Percentiles rank a stretch among this genome's conserved stretches.
Evolutionary conservation across 2,113 vertebrate genomes (phyloP).

Genomic region (Ceuthmochares aereus): DNA sequence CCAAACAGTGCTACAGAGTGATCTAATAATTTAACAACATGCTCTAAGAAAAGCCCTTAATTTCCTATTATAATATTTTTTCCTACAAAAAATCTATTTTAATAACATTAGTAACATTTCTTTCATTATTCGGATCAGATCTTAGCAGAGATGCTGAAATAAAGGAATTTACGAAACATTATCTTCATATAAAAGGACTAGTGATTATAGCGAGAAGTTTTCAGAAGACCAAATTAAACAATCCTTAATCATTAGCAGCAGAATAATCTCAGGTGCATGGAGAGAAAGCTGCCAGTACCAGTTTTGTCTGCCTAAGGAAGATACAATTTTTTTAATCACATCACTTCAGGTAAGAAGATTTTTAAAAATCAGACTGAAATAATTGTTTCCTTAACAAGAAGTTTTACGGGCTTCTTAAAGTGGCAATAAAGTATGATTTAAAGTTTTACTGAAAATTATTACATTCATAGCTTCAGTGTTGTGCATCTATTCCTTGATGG

Average conservation of each 20-base stretch:
- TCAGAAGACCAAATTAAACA: not conserved
- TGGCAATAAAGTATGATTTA: not conserved
- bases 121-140: rapidly evolving
- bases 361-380: not conserved
- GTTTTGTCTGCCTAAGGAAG: not conserved
- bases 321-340: not conserved
- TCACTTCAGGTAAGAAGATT: not conserved
- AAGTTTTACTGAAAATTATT: not conserved
- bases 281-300: not conserved
- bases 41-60: not conserved
- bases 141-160: not conserved
- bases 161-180: not conserved
- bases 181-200: not conserved
- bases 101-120: not conserved
- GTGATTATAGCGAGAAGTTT: not conserved
- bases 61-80: not conserved
- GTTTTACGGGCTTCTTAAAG: not conserved
- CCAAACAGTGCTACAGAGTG: not conserved
- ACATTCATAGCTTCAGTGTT: not conserved
- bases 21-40: not conserved
- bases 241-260: not conserved
- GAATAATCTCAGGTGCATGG: not conserved
- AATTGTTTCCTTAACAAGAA: not conserved
- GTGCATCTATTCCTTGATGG: not conserved
- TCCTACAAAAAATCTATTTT: not conserved